Conservation (phyloP, 2,888 invertebrate species). For the Ferrisia virgata region DNA sequence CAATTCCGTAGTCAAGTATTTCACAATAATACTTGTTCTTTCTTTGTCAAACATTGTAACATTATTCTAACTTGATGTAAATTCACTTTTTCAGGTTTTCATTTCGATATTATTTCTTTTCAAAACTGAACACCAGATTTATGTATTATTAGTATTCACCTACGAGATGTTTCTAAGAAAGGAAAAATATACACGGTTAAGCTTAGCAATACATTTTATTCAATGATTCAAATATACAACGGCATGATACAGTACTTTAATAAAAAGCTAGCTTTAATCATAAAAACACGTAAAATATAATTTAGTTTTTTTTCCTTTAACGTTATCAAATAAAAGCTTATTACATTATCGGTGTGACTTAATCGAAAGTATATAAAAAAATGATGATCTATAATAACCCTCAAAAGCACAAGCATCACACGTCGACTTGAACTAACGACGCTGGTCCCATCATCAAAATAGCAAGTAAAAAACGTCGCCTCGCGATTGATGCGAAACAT, state of each 20-base stretch:
- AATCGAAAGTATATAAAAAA: slow-evolving; percentile 2
- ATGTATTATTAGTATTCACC: too few relatives aligned
- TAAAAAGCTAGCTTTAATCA: slow-evolving; percentile 14
- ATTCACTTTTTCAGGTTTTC: too few relatives aligned
- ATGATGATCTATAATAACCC: background rate
- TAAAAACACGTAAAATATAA: slow-evolving; percentile 20
- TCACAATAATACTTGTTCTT: too few relatives aligned
- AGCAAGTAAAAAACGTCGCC: background rate
- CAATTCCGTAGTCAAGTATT: too few relatives aligned
- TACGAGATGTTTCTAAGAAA: too few relatives aligned
- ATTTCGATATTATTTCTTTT: too few relatives aligned
- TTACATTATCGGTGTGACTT: background rate
- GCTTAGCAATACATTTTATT: slow-evolving; percentile 23
- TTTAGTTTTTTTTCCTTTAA: background rate
- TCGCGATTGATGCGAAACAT: background rate
- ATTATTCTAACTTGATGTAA: too few relatives aligned
- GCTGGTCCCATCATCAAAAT: background rate
- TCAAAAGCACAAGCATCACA: background rate
- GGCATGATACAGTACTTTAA: background rate
- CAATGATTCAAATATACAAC: slow-evolving; percentile 28
- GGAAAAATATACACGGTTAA: background rate
- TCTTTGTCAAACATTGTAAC: too few relatives aligned
- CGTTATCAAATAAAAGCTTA: slow-evolving; percentile 21
- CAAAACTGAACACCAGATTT: too few relatives aligned
- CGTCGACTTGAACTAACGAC: background rate